These are phyloP conservation scores for Cygnus olor DNA, from an alignment of 2,797 vertebrate species.

Conservation along the genomic window DNA sequence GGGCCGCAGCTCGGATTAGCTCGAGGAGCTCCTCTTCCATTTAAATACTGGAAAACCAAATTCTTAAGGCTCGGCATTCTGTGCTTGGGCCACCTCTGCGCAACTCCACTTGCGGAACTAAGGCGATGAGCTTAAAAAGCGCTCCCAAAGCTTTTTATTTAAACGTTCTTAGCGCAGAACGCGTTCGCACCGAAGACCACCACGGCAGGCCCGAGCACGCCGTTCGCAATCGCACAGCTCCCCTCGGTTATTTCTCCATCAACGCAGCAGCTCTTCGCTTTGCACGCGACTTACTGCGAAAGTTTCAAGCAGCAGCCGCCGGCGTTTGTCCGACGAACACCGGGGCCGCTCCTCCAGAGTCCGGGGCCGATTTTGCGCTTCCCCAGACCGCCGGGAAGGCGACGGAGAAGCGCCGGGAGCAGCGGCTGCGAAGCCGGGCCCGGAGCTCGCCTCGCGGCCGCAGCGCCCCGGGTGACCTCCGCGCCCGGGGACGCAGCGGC, in stretches of 20 bases:
- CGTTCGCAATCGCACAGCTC: accelerated
- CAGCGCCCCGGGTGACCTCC: slow-evolving; percentile 1
- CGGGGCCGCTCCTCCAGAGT: accelerated
- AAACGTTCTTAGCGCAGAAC: accelerated
- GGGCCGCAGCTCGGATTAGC: not conserved
- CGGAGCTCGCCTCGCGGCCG: not conserved
- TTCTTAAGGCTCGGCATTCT: accelerated
- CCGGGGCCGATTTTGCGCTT: too few relatives aligned
- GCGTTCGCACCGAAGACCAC: accelerated
- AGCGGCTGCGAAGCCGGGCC: not conserved
- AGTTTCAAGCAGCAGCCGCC: not conserved
- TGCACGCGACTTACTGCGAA: accelerated
- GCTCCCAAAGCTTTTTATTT: not conserved
- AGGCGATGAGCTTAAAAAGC: accelerated
- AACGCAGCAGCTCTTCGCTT: accelerated
- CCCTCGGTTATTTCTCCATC: accelerated
- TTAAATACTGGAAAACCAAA: not conserved
- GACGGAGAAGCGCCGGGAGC: not conserved
- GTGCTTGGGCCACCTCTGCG: accelerated
- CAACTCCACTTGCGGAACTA: not conserved
- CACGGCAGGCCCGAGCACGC: accelerated
- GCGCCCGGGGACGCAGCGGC: not conserved
- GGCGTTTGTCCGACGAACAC: accelerated
- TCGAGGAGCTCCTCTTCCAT: not conserved
- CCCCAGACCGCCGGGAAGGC: too few relatives aligned